These are phyloP conservation scores for Bradypodion pumilum DNA, from an alignment of 2,797 vertebrate genomes.

Conservation along the genomic window DNA sequence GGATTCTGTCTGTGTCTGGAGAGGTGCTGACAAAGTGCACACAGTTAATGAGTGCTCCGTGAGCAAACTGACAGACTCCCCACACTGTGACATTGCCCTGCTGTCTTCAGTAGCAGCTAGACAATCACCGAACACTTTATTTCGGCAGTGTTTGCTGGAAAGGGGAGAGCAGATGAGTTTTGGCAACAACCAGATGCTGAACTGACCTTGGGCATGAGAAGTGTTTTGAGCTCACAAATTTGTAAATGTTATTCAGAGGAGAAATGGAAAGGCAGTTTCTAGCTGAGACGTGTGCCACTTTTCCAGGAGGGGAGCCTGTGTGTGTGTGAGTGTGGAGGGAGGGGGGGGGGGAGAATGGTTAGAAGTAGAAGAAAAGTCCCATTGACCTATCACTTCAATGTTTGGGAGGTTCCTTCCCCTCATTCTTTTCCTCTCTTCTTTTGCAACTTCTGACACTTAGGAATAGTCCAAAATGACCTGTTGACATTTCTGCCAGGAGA, in stretches of 20 bases:
- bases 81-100: slow-evolving; percentile 16
- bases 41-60: not conserved
- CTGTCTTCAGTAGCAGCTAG: not conserved
- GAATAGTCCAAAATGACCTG: not conserved
- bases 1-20: slow-evolving; percentile 5
- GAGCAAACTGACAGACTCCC: slow-evolving; percentile 7
- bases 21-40: slow-evolving; percentile 1
- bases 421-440: not conserved
- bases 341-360: no score
- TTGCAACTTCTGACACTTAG: not conserved
- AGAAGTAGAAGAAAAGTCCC: not conserved
- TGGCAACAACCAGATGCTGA: not conserved
- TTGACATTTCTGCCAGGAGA: not conserved
- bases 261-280: not conserved
- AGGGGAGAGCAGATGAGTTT: not conserved
- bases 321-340: no score
- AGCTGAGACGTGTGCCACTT: not conserved
- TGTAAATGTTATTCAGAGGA: not conserved
- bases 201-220: slow-evolving; percentile 7
- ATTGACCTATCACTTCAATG: not conserved
- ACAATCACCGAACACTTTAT: slow-evolving; percentile 7
- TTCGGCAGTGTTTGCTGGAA: not conserved
- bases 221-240: not conserved
- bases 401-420: not conserved
- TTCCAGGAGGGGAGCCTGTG: no score